A percentile compares a stretch with the other conserved stretches of the same genome.
Evolutionary conservation across 2,888 invertebrate genomes (phyloP).

Genomic region (Caenorhabditis wallacei): DNA sequence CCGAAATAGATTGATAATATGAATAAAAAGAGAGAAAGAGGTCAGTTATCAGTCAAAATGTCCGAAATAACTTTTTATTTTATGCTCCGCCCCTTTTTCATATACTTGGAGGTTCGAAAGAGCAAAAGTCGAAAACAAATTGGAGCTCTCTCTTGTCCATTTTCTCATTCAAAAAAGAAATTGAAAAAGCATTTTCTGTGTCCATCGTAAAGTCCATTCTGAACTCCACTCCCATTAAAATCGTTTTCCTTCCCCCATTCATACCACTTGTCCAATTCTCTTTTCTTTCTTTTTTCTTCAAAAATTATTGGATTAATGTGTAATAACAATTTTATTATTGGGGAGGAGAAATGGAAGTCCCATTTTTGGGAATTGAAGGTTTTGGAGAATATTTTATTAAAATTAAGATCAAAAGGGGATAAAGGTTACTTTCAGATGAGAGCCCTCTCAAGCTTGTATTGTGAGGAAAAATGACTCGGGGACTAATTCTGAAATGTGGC

Average conservation of each 20-base stretch:
- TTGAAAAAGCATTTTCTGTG: not conserved
- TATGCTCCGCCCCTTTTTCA: not conserved
- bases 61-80: not conserved
- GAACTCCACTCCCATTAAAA: not conserved
- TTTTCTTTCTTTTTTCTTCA: not conserved
- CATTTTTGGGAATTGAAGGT: no score
- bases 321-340: no score
- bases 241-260: not conserved
- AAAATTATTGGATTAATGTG: not conserved
- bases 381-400: no score
- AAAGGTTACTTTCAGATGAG: no score
- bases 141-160: not conserved
- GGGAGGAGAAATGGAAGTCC: no score
- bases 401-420: no score
- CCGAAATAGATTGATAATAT: not conserved
- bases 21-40: not conserved
- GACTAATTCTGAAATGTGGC: no score
- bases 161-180: not conserved
- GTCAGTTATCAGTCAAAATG: not conserved
- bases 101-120: not conserved
- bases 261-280: not conserved
- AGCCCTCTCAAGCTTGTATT: no score
- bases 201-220: constrained; percentile 16
- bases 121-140: not conserved
- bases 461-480: no score